Evolutionary conservation across 2,797 vertebrate species (phyloP).

Genomic region (Lutjanus campechanus): DNA sequence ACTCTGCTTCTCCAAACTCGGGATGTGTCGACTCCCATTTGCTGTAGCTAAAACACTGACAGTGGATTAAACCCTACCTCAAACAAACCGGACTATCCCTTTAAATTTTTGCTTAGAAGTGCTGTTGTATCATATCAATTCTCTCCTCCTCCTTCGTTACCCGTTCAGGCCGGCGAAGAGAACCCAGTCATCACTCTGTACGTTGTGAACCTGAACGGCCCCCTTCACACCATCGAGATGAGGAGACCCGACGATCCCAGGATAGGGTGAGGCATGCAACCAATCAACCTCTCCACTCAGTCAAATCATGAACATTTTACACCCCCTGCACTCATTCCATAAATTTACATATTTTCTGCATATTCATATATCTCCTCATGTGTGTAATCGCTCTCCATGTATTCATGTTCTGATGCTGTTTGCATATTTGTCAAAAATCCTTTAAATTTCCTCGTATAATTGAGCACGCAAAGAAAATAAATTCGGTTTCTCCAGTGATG

Average conservation of each 20-base stretch:
- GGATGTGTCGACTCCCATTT: too few species aligned
- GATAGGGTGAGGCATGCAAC: constrained; percentile 88
- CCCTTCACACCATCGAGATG: constrained; percentile 96
- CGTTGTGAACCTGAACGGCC: constrained; percentile 95
- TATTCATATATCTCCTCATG: background rate
- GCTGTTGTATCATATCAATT: too few species aligned
- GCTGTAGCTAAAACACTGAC: too few species aligned
- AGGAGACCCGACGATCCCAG: constrained; percentile 92
- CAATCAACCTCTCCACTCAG: background rate
- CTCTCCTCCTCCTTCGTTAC: background rate
- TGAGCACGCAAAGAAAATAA: background rate
- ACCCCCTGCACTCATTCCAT: background rate
- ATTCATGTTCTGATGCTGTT: background rate
- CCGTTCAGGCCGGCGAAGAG: constrained; percentile 91
- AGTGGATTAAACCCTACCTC: too few species aligned
- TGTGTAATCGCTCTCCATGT: background rate
- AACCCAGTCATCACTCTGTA: constrained; percentile 95
- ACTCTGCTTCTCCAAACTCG: too few species aligned
- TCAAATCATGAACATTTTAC: background rate
- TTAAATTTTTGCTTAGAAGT: background rate
- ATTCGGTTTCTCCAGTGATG: background rate
- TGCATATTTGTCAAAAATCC: background rate
- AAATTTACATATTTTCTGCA: background rate
- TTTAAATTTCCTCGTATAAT: too few species aligned
- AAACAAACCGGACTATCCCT: too few species aligned